Evolutionary conservation across 2,888 invertebrate species (phyloP).

Genomic region (Scaptomyza tumidula): DNA sequence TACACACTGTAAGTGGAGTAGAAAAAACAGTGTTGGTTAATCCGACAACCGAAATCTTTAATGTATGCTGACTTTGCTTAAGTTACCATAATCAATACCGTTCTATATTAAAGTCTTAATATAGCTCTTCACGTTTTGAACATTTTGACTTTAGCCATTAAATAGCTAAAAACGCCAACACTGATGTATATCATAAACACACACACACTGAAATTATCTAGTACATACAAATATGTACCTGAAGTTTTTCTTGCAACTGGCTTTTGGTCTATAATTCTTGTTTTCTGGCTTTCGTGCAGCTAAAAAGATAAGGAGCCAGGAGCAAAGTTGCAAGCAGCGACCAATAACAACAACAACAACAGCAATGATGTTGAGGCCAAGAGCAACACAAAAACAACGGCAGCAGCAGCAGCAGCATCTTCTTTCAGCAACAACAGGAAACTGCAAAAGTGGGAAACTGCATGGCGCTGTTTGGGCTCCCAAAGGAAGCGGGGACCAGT

Average conservation of each 20-base stretch:
- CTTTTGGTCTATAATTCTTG: slow-evolving; percentile 79
- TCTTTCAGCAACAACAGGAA: slow-evolving; percentile 63
- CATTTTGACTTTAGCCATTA: not conserved
- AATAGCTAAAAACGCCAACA: slow-evolving; percentile 4
- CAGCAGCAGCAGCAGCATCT: slow-evolving; percentile 28
- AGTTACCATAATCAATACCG: no score
- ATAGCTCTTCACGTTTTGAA: no score
- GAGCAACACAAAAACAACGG: slow-evolving; percentile 4
- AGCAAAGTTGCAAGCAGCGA: slow-evolving; percentile 32
- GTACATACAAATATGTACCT: slow-evolving; percentile 18
- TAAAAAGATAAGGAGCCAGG: slow-evolving; percentile 70
- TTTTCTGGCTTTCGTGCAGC: slow-evolving; percentile 74
- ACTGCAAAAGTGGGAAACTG: slow-evolving; percentile 48
- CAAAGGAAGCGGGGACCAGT: slow-evolving; percentile 66
- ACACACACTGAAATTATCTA: slow-evolving; percentile 17
- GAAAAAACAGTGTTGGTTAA: not conserved
- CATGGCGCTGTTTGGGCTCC: slow-evolving; percentile 69
- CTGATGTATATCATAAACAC: slow-evolving; percentile 18
- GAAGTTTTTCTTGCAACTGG: slow-evolving; percentile 66
- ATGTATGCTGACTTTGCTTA: no score
- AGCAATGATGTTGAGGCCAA: not conserved
- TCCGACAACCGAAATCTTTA: no score
- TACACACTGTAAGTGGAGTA: no score
- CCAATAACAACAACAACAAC: no score
- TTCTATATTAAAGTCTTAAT: no score